Base-by-base conservation (phyloP, 2,888 invertebrate species). In the Apamea monoglypha region DNA sequence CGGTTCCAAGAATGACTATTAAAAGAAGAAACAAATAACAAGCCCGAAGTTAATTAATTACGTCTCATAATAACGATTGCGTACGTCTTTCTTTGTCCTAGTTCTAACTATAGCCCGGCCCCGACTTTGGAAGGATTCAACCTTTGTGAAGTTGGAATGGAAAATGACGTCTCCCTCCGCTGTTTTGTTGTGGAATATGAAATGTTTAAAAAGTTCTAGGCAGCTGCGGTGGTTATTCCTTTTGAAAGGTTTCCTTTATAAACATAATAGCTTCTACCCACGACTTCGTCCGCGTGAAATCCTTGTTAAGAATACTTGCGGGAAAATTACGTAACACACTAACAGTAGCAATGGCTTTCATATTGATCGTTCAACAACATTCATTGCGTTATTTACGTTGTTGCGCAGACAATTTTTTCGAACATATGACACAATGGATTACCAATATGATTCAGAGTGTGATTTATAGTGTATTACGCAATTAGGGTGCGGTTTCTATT, bases 21-120 rank as follows among this genome's bases (percentile, higher is more conserved):
- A 67, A 10, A 50, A 78, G 7, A 67, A 47, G 3, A 29, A 78
- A 50, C 12, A 32, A 69, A 79, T 16, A 64, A 80, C 29, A 80
- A 40, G 25, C 21, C 59, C 32, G 16, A 67, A 32, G 44, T 82
- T 76, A 56, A 63, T 47, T n/a, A 69, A 69, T 76, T 40, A 64
- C 29, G 21, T 50, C 25, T 82, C 25, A 21, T 36, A 61, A 82
- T 40, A 76, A 81, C 56, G 47, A 83, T 64, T 82, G 69, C 83
- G 76, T 69, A 76, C 16, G 6, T 82, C 44, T 82, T 81, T 82
- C 59, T 82, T 82, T 82, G 68, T 82, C 47, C 47, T 32, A 53
- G 18, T 36, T 69, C 77, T 69, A 81, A 50, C 12, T 83, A 76
- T 82, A 82, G 61, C 63, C 21, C 18, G 14, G 50, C 0, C 36